Evolutionary conservation across 2,113 vertebrate species (phyloP).

Genomic region (Brachypteracias leptosomus): DNA sequence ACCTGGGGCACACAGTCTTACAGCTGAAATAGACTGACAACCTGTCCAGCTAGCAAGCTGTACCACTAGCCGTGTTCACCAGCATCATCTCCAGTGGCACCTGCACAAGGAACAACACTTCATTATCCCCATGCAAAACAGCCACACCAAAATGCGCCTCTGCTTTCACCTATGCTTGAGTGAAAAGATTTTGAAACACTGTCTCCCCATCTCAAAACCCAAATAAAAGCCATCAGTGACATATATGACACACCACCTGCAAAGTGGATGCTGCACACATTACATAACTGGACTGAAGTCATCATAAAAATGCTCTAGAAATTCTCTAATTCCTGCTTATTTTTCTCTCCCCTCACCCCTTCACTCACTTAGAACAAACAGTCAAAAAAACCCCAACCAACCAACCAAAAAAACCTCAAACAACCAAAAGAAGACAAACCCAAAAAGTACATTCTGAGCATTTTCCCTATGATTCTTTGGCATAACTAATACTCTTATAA

Average conservation of each 20-base stretch:
- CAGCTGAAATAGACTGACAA: not conserved
- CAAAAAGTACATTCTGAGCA: not conserved
- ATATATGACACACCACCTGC: not conserved
- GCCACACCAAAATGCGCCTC: not conserved
- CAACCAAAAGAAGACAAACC: not conserved
- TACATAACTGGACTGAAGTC: not conserved
- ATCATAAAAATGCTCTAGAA: not conserved
- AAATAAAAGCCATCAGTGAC: not conserved
- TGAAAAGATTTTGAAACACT: not conserved
- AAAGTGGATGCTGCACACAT: rapidly evolving
- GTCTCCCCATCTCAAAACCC: not conserved
- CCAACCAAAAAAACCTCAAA: no score
- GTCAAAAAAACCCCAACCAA: not conserved
- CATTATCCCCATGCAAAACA: not conserved
- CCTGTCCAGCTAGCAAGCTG: rapidly evolving
- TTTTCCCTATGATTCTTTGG: not conserved
- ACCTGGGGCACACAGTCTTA: not conserved
- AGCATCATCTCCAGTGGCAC: not conserved
- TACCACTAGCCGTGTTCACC: rapidly evolving
- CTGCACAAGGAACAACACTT: not conserved
- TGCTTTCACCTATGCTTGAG: not conserved
- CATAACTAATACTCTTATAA: not conserved
- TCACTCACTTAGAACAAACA: not conserved
- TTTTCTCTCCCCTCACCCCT: rapidly evolving
- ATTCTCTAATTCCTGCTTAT: not conserved